A percentile compares a stretch with the other conserved stretches of the same genome.
These are phyloP conservation scores for Lasioglossum vierecki DNA, from an alignment of 2,888 invertebrate species.

Conservation along the genomic window DNA sequence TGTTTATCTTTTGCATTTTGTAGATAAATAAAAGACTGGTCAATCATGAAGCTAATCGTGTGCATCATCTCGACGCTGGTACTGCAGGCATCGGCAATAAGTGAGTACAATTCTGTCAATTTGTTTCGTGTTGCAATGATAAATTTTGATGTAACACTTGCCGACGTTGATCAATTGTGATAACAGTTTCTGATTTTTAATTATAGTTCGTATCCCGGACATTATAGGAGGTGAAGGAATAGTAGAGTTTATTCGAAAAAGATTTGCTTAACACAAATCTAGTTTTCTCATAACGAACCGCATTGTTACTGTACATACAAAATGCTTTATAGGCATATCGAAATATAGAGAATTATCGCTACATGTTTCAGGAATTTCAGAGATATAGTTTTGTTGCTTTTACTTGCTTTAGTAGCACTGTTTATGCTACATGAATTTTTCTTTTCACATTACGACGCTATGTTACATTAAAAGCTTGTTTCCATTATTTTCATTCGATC, in stretches of 20 bases:
- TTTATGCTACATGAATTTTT: slow-evolving; percentile 17
- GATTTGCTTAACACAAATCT: slow-evolving; percentile 21
- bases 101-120: slow-evolving; percentile 73
- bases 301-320: slow-evolving; percentile 12
- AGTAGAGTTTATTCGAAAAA: slow-evolving; percentile 47
- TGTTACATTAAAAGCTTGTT: slow-evolving; percentile 29
- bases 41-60: slow-evolving; percentile 75
- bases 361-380: slow-evolving; percentile 11
- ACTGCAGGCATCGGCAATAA: slow-evolving; percentile 76
- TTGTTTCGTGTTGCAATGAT: slow-evolving; percentile 36
- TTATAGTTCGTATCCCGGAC: slow-evolving; percentile 77
- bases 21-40: slow-evolving; percentile 47
- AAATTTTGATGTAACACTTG: slow-evolving; percentile 33
- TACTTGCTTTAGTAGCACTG: slow-evolving; percentile 18
- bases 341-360: background rate
- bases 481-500: slow-evolving; percentile 12
- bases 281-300: background rate
- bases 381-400: background rate
- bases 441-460: slow-evolving; percentile 10
- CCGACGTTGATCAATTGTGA: slow-evolving; percentile 23
- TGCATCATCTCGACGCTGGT: slow-evolving; percentile 74
- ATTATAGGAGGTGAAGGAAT: slow-evolving; percentile 76
- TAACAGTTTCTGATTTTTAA: slow-evolving; percentile 66
- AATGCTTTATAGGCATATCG: slow-evolving; percentile 10
- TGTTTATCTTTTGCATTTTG: slow-evolving; percentile 18